Conservation (phyloP, 35 echinoderm and acorn worm species). For the Patiria miniata region DNA sequence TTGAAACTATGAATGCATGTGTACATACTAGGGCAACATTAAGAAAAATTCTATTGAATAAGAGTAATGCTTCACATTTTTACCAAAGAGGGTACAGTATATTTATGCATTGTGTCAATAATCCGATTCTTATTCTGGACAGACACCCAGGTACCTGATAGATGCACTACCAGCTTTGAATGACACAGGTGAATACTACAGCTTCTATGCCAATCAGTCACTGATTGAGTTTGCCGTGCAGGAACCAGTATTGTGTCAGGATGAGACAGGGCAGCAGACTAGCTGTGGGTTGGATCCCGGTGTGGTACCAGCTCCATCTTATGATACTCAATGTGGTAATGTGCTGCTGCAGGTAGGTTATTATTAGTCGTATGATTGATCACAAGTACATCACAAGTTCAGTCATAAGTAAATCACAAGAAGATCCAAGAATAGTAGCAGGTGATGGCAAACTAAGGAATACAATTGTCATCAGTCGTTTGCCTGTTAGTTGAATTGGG, state of each 20-base stretch:
- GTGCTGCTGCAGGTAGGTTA: slow-evolving; percentile 69
- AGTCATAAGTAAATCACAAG: neutral
- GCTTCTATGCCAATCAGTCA: slow-evolving; percentile 45
- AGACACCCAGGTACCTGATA: neutral
- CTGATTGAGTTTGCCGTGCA: slow-evolving; percentile 48
- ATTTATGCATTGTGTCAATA: too few species aligned
- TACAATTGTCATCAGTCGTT: too few species aligned
- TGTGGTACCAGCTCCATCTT: slow-evolving; percentile 59
- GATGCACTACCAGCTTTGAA: neutral
- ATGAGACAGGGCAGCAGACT: slow-evolving; percentile 29
- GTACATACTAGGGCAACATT: too few species aligned
- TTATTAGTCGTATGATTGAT: neutral
- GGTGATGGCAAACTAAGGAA: too few species aligned
- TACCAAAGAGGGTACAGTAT: too few species aligned
- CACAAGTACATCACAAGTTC: too few species aligned
- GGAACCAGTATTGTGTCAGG: slow-evolving; percentile 51
- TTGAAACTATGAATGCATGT: too few species aligned
- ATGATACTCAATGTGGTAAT: slow-evolving; percentile 68
- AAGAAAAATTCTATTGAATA: too few species aligned
- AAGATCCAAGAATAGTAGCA: neutral
- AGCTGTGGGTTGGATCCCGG: slow-evolving; percentile 50
- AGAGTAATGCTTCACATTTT: too few species aligned
- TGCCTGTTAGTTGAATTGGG: too few species aligned
- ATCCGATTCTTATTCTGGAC: neutral
- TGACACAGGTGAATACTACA: neutral